phyloP scores from a whole-genome alignment of 2,888 invertebrate genomes.

The Agrilus mali region DNA sequence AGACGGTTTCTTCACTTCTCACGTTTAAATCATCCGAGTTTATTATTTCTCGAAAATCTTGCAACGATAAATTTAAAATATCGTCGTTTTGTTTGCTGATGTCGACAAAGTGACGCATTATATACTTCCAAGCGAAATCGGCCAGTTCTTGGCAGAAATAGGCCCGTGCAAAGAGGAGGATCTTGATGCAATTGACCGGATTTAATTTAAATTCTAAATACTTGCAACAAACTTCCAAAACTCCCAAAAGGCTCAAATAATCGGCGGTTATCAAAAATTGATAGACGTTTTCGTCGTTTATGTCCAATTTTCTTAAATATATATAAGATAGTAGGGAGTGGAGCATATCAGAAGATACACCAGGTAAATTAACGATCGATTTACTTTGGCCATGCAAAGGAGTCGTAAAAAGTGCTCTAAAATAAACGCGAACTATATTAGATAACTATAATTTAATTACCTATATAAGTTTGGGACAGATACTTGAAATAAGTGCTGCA shows the following conservation, averaged over 20 bases:
- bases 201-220: constrained; percentile 56
- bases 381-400: constrained; percentile 58
- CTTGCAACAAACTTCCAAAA: constrained; percentile 69
- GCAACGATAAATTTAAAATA: constrained; percentile 55
- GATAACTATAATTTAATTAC: neutral
- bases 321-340: constrained; percentile 71
- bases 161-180: constrained; percentile 71
- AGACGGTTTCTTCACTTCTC: constrained; percentile 75
- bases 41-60: constrained; percentile 64
- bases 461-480: neutral
- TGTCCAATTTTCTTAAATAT: constrained; percentile 65
- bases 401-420: constrained; percentile 72
- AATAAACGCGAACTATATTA: constrained; percentile 10
- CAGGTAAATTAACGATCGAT: constrained; percentile 58
- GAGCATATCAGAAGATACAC: constrained; percentile 66
- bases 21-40: constrained; percentile 77
- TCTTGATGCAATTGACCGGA: constrained; percentile 71
- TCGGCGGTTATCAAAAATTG: constrained; percentile 75
- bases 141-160: constrained; percentile 64
- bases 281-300: constrained; percentile 68
- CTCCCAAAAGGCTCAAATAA: constrained; percentile 73
- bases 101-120: constrained; percentile 61
- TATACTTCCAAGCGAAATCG: constrained; percentile 40
- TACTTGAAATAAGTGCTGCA: constrained; percentile 86
- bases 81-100: constrained; percentile 63